These are phyloP conservation scores for Notarius quadriscutis DNA, from an alignment of 2,113 vertebrate genomes.

Conservation along the genomic window DNA sequence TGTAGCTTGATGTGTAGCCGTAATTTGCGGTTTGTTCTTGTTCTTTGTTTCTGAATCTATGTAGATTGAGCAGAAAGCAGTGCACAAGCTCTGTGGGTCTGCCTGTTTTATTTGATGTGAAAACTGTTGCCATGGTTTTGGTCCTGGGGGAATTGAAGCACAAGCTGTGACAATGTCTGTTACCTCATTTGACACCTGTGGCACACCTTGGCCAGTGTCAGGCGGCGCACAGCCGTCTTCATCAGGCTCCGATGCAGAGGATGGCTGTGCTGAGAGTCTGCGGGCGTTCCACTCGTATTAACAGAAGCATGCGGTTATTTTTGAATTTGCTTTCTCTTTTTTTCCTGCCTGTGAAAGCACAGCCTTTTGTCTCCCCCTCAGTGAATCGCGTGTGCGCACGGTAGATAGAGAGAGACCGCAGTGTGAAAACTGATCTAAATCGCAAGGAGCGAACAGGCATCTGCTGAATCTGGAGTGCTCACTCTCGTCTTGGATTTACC, in stretches of 20 bases:
- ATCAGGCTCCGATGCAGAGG: conserved; percentile 61
- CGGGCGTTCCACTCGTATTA: conserved; percentile 58
- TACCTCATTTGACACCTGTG: conserved; percentile 70
- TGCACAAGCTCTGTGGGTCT: conserved; percentile 40
- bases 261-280: conserved; percentile 40
- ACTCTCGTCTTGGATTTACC: conserved; percentile 36
- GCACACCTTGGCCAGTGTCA: conserved; percentile 57
- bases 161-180: conserved; percentile 66
- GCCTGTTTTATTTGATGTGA: conserved; percentile 54
- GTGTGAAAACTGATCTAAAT: conserved; percentile 47
- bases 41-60: conserved; percentile 37
- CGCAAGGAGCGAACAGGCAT: conserved; percentile 45
- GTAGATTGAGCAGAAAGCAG: conserved; percentile 38
- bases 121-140: conserved; percentile 74
- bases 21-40: neutral
- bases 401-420: conserved; percentile 48
- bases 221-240: conserved; percentile 53
- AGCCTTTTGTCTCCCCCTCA: conserved; percentile 53
- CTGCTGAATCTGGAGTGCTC: conserved; percentile 34
- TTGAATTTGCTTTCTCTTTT: conserved; percentile 51
- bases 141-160: conserved; percentile 67
- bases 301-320: conserved; percentile 51
- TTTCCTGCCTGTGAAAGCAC: conserved; percentile 48
- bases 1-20: neutral
- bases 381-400: conserved; percentile 45